Conservation (phyloP, 1,140 invertebrate species). For the Plutomurus gul region DNA sequence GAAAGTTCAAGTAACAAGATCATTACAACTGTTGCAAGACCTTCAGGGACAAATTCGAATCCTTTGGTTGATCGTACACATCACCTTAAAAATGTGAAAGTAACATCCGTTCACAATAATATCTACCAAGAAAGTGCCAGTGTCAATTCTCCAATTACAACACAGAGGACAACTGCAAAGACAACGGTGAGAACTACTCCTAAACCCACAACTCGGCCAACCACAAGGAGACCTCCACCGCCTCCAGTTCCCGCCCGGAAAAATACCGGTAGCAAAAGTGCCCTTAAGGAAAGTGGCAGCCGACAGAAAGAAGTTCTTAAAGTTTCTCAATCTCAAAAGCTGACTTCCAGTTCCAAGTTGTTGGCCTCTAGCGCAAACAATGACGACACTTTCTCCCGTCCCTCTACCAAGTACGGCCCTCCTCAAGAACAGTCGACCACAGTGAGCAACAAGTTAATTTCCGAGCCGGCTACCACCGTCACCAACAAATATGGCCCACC, state of each 20-base stretch:
- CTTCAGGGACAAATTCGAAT: background rate
- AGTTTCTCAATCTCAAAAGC: background rate
- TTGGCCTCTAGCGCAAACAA: constrained; percentile 3
- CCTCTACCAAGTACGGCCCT: background rate
- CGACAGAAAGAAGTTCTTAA: background rate
- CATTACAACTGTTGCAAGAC: background rate
- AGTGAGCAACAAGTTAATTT: too few species aligned
- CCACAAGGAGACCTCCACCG: background rate
- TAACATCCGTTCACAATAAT: constrained; percentile 1
- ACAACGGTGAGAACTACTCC: background rate
- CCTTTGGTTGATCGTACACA: background rate
- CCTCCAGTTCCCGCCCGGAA: constrained; percentile 6
- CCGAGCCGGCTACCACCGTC: too few species aligned
- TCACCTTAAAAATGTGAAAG: background rate
- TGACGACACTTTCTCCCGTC: background rate
- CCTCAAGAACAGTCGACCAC: background rate
- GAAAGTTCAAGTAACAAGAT: background rate
- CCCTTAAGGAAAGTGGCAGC: background rate
- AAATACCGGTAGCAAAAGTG: constrained; percentile 12
- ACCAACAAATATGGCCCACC: background rate
- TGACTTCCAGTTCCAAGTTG: background rate
- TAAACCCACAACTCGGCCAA: background rate
- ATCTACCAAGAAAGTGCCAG: constrained; percentile 16
- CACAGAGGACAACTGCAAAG: background rate
- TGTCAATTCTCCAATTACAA: background rate